Conservation (phyloP, 1,140 invertebrate genomes). For the Anastrepha ludens region DNA sequence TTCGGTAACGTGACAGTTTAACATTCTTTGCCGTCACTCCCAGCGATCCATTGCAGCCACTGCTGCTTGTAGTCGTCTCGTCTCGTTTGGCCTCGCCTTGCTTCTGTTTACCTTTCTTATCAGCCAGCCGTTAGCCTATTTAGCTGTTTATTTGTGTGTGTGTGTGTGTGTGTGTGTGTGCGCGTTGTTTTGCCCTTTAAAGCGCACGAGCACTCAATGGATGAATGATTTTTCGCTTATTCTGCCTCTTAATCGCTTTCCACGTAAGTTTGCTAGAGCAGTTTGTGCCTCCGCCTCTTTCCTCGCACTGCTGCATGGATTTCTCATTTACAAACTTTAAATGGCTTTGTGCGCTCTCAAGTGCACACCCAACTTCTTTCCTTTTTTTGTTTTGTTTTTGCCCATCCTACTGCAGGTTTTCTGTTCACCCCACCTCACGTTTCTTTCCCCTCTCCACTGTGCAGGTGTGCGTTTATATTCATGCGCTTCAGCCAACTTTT, state of each 20-base stretch:
- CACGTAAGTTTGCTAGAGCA: neutral
- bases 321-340: neutral
- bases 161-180: neutral
- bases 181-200: neutral
- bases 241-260: constrained; percentile 15
- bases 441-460: neutral
- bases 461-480: neutral
- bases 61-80: neutral
- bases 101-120: neutral
- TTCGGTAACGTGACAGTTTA: neutral
- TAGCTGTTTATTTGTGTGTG: constrained; percentile 18
- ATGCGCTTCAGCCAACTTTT: neutral
- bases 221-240: neutral
- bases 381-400: neutral
- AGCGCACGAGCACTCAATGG: constrained; percentile 9
- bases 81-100: neutral
- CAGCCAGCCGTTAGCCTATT: constrained; percentile 28
- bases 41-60: neutral
- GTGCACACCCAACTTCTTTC: neutral
- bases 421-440: neutral
- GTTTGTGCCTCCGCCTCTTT: neutral
- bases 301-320: neutral
- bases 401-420: neutral
- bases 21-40: neutral
- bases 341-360: constrained; percentile 8